Conservation (phyloP, 2,888 invertebrate genomes). For the Druceiella hillmani region DNA sequence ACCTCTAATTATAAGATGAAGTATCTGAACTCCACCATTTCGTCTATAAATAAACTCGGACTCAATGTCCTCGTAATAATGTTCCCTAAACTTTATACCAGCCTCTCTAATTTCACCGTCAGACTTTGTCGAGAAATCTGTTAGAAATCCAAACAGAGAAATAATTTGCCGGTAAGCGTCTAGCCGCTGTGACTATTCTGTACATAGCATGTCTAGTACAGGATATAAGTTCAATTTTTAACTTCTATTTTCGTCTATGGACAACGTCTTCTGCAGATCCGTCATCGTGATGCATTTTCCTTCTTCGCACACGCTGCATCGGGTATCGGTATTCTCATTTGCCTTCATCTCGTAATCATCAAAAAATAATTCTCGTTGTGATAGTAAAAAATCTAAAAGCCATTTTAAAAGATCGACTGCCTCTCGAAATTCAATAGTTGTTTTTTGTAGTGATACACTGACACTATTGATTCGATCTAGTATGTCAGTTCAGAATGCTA, state of each 20-base stretch:
- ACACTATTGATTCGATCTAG: conserved; percentile 1
- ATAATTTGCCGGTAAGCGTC: conserved; percentile 7
- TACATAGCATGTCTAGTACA: conserved; percentile 4
- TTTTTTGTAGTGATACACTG: not conserved
- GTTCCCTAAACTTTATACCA: too few species aligned
- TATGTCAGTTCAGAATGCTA: not conserved
- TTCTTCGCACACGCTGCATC: not conserved
- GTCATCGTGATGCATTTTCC: too few species aligned
- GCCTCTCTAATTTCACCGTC: conserved; percentile 2
- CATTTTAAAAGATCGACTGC: not conserved
- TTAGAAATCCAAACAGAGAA: conserved; percentile 10
- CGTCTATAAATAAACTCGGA: conserved; percentile 6
- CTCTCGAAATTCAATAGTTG: not conserved
- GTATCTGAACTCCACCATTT: conserved; percentile 8
- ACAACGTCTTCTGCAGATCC: conserved; percentile 9
- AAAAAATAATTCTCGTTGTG: not conserved
- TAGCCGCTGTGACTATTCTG: too few species aligned
- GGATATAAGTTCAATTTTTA: conserved; percentile 10
- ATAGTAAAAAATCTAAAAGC: not conserved
- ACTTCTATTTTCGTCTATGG: conserved; percentile 4
- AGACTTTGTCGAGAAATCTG: conserved; percentile 9
- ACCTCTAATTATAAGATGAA: too few species aligned
- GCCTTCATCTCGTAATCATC: too few species aligned
- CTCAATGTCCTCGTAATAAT: conserved; percentile 7
- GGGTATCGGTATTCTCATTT: not conserved